Base-by-base conservation (phyloP, 2,888 invertebrate species). In the Lacanobia oleracea region DNA sequence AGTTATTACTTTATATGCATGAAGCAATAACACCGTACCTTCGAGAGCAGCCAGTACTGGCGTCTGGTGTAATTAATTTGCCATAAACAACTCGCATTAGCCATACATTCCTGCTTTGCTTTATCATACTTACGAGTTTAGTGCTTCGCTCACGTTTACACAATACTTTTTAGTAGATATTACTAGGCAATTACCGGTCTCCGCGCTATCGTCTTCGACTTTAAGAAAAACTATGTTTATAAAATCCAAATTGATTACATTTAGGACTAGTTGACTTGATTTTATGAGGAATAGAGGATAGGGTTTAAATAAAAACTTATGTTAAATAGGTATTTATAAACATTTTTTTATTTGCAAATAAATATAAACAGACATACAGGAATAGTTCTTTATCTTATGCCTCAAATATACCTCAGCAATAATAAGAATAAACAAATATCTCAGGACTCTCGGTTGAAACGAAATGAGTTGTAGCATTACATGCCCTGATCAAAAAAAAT, bases 1-100 rank as follows among this genome's bases (percentile, higher is more conserved):
- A 88, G 88, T 92, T 91, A 93, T 93, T 93, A 91, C 91, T 93
- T 93, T 92, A 93, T 93, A 93, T 92, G 93, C 93, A 92, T 93
- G 91, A 90, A 92, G 93, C 90, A 92, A 93, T 94, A 93, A 93
- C 90, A 88, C 86, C 83, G 85, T 85, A 81, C 85, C 87, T 87
- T 89, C 87, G 88, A 88, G 87, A 79, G 74, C 67, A 75, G 80
- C 77, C 71, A 77, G 76, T 85, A 87, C 86, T 86, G 82, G 88
- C 87, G 86, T 86, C 90, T 88, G 80, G 84, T 87, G 87, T 91
- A 92, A 93, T 94, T 94, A 93, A 93, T 92, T 93, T 89, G 90
- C 90, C 89, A 89, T 92, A 89, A 91, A 91, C 90, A 88, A 88
- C 86, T 86, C 83, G 85, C 88, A 84, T 88, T 85, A 85, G 85